A percentile compares a stretch with the other conserved stretches of the same genome.
Evolutionary conservation across 2,113 vertebrate species (phyloP).

Genomic region (Tragelaphus buxtoni): DNA sequence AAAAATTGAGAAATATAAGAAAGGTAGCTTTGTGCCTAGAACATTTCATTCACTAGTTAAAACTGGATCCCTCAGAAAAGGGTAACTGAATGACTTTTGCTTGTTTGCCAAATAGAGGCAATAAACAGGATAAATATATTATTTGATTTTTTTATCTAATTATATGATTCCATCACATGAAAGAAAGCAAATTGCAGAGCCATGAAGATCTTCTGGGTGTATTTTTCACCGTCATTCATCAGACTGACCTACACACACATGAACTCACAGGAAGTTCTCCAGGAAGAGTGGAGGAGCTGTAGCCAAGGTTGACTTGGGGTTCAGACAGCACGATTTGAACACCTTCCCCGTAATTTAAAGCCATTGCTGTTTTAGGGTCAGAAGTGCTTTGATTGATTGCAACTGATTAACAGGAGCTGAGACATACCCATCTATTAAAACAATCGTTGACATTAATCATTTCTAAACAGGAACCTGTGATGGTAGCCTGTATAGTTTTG

Average conservation of each 20-base stretch:
- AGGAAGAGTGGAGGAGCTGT: background rate
- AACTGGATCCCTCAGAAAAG: background rate
- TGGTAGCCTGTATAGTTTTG: accelerated
- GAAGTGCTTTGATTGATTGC: background rate
- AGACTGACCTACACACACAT: accelerated
- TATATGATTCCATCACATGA: no score
- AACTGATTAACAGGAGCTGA: background rate
- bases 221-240: accelerated
- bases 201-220: no score
- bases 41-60: background rate
- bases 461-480: background rate
- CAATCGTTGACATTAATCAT: background rate
- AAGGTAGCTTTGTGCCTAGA: background rate
- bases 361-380: no score
- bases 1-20: background rate
- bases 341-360: background rate
- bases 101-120: background rate
- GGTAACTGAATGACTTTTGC: background rate
- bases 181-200: accelerated
- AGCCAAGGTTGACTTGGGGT: background rate
- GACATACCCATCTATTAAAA: background rate
- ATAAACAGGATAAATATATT: background rate
- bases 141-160: background rate
- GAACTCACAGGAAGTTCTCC: no score
- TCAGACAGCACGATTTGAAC: accelerated